Evolutionary conservation across 2,113 vertebrate genomes (phyloP).

Genomic region (Malurus alboscapulatus): DNA sequence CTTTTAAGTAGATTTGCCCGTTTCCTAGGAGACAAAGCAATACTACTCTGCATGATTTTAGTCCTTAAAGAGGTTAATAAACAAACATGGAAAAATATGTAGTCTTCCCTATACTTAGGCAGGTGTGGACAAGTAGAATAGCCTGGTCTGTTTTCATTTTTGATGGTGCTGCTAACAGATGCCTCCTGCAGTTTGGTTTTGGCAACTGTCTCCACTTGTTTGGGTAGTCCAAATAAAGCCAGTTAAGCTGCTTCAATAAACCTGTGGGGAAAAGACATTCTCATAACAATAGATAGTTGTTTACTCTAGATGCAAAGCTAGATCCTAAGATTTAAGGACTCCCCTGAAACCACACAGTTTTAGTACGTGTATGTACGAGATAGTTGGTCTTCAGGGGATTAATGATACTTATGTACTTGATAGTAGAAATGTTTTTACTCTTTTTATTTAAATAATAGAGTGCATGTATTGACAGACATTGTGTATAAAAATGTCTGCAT

Average conservation of each 20-base stretch:
- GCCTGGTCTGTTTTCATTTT: background rate
- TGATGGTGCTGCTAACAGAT: background rate
- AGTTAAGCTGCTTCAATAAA: background rate
- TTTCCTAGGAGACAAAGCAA: constrained; percentile 26
- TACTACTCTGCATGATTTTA: background rate
- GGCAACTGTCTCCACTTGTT: background rate
- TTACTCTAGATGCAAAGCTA: background rate
- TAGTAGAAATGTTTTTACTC: background rate
- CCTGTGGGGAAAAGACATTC: background rate
- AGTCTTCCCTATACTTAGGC: background rate
- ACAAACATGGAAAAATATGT: background rate
- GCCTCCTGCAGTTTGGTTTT: background rate
- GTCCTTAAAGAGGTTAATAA: background rate
- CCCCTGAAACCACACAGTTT: background rate
- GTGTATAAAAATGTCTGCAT: background rate
- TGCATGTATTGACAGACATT: background rate
- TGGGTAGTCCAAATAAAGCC: background rate
- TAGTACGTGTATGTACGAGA: background rate
- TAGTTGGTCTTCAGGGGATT: background rate
- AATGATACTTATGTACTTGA: background rate
- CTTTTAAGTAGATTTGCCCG: background rate
- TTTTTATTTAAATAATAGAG: background rate
- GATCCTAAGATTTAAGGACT: background rate
- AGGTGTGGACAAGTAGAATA: background rate
- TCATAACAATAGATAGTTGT: background rate